These are phyloP conservation scores for Nicator chloris DNA, from an alignment of 2,113 vertebrate species.

Conservation along the genomic window DNA sequence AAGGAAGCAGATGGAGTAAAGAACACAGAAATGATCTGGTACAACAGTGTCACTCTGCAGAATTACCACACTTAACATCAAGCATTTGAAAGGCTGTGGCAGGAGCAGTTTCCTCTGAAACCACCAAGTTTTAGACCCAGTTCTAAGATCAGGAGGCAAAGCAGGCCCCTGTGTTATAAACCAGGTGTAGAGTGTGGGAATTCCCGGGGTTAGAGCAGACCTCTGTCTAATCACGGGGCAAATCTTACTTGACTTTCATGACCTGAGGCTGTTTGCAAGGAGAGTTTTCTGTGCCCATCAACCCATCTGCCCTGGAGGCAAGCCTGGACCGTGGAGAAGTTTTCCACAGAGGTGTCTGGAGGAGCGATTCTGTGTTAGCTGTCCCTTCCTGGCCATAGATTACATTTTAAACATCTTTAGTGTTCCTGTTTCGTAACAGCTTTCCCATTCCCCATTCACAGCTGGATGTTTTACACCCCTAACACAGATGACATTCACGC, in stretches of 20 bases:
- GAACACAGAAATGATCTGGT: not conserved
- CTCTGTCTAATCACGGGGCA: not conserved
- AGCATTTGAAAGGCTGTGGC: not conserved
- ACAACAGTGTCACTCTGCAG: not conserved
- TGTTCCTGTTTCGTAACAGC: not conserved
- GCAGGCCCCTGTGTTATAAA: not conserved
- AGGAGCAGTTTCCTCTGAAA: not conserved
- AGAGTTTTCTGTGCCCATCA: not conserved
- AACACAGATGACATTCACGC: not conserved
- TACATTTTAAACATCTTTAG: not conserved
- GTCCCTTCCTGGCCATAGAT: not conserved
- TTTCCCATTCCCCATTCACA: not conserved
- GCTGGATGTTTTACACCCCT: not conserved
- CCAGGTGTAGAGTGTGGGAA: accelerated
- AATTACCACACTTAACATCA: not conserved
- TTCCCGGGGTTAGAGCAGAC: not conserved
- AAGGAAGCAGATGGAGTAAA: not conserved
- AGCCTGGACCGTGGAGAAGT: not conserved
- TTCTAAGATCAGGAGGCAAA: not conserved
- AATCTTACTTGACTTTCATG: not conserved
- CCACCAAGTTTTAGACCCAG: accelerated
- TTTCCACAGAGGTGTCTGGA: not conserved
- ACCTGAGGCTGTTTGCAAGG: not conserved
- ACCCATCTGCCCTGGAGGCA: not conserved
- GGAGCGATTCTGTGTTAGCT: not conserved